These are phyloP conservation scores for Bombus superbus DNA, from an alignment of 1,140 invertebrate species.

Conservation along the genomic window DNA sequence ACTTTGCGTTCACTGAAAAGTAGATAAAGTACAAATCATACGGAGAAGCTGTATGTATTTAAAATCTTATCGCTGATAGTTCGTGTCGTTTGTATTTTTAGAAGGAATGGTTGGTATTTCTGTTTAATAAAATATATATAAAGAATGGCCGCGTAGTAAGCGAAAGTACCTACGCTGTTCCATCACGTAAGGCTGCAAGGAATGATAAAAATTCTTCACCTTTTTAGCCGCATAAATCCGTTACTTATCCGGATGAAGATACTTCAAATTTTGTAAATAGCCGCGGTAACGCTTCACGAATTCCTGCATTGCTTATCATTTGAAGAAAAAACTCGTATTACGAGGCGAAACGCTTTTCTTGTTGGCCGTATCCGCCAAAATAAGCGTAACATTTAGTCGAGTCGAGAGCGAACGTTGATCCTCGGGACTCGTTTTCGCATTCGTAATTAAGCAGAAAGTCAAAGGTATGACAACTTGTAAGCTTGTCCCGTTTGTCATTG, in stretches of 20 bases:
- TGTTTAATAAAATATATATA: not conserved
- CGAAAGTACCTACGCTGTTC: not conserved
- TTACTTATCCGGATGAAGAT: conserved; percentile 11
- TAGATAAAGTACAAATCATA: not conserved
- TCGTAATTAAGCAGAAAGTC: conserved; percentile 45
- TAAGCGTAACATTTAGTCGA: not conserved
- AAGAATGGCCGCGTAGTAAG: not conserved
- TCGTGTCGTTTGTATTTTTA: not conserved
- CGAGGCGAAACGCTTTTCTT: not conserved
- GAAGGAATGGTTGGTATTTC: not conserved
- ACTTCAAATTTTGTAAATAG: conserved; percentile 25
- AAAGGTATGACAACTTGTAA: conserved; percentile 30
- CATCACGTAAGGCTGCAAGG: not conserved
- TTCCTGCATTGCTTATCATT: conserved; percentile 42
- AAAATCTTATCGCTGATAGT: no score
- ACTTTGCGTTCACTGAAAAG: not conserved
- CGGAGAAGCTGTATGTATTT: not conserved
- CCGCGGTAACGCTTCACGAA: not conserved
- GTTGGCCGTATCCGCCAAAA: not conserved
- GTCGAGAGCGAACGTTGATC: not conserved
- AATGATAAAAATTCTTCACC: conserved; percentile 1
- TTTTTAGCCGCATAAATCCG: not conserved
- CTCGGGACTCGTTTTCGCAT: conserved; percentile 27
- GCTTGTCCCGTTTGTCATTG: conserved; percentile 41
- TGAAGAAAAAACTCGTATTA: conserved; percentile 4